Conservation (phyloP, 35 echinoderm and acorn worm species). For the Patiria miniata region DNA sequence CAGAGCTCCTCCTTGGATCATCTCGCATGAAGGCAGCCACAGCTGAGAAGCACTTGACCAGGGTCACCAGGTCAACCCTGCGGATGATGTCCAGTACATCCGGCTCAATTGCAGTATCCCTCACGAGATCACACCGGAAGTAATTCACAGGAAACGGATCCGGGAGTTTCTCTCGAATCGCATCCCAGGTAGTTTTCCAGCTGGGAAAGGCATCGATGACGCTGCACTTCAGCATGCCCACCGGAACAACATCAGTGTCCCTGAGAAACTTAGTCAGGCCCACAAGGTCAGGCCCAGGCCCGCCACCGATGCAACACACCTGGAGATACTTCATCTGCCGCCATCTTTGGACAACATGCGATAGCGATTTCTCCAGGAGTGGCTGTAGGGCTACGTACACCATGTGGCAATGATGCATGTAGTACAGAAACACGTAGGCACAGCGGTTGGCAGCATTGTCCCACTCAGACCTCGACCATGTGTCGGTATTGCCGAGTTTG, state of each 20-base stretch:
- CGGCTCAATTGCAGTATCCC: background rate
- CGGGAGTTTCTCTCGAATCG: background rate
- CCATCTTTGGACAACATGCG: background rate
- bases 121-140: constrained; percentile 14
- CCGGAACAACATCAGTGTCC: background rate
- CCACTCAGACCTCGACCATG: constrained; percentile 15
- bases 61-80: background rate
- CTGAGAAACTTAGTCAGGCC: background rate
- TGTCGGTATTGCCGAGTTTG: background rate
- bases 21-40: constrained; percentile 20
- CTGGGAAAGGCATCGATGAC: constrained; percentile 16
- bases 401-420: constrained; percentile 20
- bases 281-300: constrained; percentile 11
- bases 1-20: background rate
- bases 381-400: background rate
- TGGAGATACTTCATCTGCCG: background rate
- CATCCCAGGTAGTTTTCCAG: constrained; percentile 10
- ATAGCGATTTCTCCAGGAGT: background rate
- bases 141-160: constrained; percentile 8
- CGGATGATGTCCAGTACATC: background rate
- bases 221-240: background rate
- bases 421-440: constrained; percentile 23
- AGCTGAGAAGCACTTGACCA: constrained; percentile 7
- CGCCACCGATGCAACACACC: constrained; percentile 7
- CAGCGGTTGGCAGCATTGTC: constrained; percentile 14